phyloP scores from a whole-genome alignment of 2,113 vertebrate species.

The Erpornis zantholeuca region DNA sequence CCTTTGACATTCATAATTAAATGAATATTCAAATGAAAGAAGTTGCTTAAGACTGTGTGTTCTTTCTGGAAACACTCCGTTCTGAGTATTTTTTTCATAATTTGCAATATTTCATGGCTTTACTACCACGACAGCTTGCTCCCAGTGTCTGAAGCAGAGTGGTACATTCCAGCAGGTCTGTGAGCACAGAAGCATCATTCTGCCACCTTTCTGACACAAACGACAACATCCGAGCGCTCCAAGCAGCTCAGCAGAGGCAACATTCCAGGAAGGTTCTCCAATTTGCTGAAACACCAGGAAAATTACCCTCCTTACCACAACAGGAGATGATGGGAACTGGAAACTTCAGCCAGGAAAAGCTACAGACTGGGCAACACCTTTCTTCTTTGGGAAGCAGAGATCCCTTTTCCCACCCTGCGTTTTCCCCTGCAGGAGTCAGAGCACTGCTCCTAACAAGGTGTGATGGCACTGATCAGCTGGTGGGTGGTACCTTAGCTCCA shows the following conservation, averaged over 20 bases:
- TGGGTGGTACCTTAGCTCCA: background rate
- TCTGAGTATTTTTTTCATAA: background rate
- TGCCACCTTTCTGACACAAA: slow-evolving; percentile 16
- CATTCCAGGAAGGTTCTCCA: background rate
- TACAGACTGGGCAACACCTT: background rate
- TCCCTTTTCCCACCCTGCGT: background rate
- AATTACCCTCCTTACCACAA: background rate
- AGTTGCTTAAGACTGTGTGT: background rate
- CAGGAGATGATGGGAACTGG: background rate
- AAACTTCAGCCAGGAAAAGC: background rate
- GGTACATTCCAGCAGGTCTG: slow-evolving; percentile 5
- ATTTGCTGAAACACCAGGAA: background rate
- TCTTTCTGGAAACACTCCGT: background rate
- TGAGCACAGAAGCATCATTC: background rate
- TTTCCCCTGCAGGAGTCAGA: background rate
- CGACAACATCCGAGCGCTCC: background rate
- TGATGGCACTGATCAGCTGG: background rate
- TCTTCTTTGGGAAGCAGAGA: background rate
- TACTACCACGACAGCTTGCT: background rate
- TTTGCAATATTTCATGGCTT: background rate
- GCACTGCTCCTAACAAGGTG: background rate
- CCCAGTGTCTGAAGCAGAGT: background rate
- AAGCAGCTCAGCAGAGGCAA: background rate
- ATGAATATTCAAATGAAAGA: background rate
- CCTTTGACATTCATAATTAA: background rate